These are phyloP conservation scores for Rhabdophis nuchalis DNA, from an alignment of 2,797 vertebrate species.

Conservation along the genomic window DNA sequence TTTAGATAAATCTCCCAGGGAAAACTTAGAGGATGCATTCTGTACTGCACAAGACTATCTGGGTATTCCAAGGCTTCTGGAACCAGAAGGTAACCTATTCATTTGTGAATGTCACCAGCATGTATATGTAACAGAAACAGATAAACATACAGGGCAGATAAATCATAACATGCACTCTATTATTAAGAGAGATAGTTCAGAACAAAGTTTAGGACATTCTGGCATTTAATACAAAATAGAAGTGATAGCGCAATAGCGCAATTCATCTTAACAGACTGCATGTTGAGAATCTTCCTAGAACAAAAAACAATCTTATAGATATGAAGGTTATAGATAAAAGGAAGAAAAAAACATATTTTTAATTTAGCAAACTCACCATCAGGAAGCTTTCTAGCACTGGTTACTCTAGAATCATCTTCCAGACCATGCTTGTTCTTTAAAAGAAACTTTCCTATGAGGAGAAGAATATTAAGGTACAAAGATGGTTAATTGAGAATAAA, in stretches of 20 bases:
- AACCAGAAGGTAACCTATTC: conserved; percentile 84
- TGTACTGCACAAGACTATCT: conserved; percentile 85
- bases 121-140: background rate
- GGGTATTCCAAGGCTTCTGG: conserved; percentile 88
- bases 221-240: background rate
- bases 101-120: background rate
- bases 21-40: conserved; percentile 93
- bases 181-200: background rate
- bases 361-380: background rate
- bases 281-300: background rate
- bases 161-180: background rate
- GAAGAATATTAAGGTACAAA: background rate
- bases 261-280: background rate
- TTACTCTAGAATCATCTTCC: background rate
- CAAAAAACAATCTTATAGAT: background rate
- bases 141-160: background rate
- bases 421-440: background rate
- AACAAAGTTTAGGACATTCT: background rate
- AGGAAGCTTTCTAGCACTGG: background rate
- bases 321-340: background rate
- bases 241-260: background rate
- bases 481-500: background rate
- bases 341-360: background rate
- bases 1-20: conserved; percentile 78
- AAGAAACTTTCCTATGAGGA: background rate